These are phyloP conservation scores for Baronia brevicornis DNA, from an alignment of 2,888 invertebrate species.

Conservation along the genomic window DNA sequence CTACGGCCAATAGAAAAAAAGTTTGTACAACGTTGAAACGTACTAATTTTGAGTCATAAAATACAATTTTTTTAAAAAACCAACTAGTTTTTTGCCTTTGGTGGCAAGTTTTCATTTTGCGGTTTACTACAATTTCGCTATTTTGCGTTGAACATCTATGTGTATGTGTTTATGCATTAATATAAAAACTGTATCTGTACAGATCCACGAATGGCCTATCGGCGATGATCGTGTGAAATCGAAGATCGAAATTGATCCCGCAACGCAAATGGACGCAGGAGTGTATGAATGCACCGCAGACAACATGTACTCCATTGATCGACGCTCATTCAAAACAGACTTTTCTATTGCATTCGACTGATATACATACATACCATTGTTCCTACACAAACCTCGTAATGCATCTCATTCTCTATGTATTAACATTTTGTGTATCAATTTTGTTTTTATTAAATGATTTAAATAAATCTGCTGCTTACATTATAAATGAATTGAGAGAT, in stretches of 20 bases:
- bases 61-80: too few species aligned
- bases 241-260: conserved; percentile 95
- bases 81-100: background rate
- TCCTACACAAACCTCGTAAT: background rate
- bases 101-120: background rate
- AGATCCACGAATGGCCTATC: conserved; percentile 94
- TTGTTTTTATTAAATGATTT: conserved; percentile 5
- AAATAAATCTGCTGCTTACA: conserved; percentile 1
- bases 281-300: conserved; percentile 95
- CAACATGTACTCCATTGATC: conserved; percentile 94
- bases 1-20: too few species aligned
- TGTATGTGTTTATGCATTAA: background rate
- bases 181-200: conserved; percentile 15
- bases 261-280: conserved; percentile 97
- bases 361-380: conserved; percentile 16
- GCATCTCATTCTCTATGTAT: background rate
- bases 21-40: too few species aligned
- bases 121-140: too few species aligned
- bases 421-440: background rate
- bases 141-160: too few species aligned
- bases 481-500: too few species aligned
- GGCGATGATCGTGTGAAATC: conserved; percentile 90
- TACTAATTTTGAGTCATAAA: too few species aligned
- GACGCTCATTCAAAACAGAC: conserved; percentile 94
- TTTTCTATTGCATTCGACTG: conserved; percentile 93